Conservation (phyloP, 2,888 invertebrate species). For the Autographa gamma region DNA sequence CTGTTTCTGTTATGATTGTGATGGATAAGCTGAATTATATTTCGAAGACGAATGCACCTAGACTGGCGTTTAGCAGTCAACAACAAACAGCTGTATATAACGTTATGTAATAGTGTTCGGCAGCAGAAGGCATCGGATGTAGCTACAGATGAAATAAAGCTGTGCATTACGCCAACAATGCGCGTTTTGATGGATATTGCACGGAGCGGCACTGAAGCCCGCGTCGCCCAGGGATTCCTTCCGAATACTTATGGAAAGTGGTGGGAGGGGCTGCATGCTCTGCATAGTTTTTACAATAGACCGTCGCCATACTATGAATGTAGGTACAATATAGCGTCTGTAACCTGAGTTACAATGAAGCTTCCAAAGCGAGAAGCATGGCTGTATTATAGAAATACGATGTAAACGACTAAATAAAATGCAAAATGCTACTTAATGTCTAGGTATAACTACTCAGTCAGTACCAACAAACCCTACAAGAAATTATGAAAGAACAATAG, state of each 20-base stretch:
- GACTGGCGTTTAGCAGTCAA: conserved; percentile 14
- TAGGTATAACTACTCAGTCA: conserved; percentile 59
- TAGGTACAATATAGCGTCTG: conserved; percentile 48
- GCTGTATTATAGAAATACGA: conserved; percentile 50
- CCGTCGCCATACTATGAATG: conserved; percentile 55
- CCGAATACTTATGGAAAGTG: conserved; percentile 44
- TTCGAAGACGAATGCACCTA: conserved; percentile 8
- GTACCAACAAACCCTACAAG: conserved; percentile 61
- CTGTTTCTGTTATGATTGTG: not conserved
- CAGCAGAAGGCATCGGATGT: conserved; percentile 37
- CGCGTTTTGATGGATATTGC: conserved; percentile 41
- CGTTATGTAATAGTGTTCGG: conserved; percentile 52
- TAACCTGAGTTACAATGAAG: conserved; percentile 52
- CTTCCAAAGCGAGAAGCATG: conserved; percentile 57
- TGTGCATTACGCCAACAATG: conserved; percentile 55
- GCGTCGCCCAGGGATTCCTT: conserved; percentile 53
- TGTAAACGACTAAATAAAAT: conserved; percentile 54
- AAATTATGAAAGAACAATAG: conserved; percentile 58
- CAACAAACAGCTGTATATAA: conserved; percentile 31
- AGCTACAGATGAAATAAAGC: conserved; percentile 55
- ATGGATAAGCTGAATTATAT: conserved; percentile 10
- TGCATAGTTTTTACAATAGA: conserved; percentile 62
- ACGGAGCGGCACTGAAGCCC: conserved; percentile 39
- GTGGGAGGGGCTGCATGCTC: conserved; percentile 73
- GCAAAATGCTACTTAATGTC: conserved; percentile 52